Percentiles rank a stretch among this genome's conserved stretches.
Evolutionary conservation across 2,797 vertebrate species (phyloP).

Genomic region (Thalassophryne amazonica): DNA sequence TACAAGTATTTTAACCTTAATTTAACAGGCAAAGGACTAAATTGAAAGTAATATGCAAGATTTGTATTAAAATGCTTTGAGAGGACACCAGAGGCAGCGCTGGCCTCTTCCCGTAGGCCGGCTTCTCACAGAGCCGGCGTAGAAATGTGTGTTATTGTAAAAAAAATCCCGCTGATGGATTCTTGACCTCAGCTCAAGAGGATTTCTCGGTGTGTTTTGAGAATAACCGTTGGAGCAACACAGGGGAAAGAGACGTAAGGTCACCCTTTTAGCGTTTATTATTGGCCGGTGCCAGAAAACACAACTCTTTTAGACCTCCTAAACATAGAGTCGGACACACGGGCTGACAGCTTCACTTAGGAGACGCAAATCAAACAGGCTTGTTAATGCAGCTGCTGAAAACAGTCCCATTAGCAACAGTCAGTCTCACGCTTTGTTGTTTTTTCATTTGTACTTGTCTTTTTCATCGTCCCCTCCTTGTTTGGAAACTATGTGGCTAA

Average conservation of each 20-base stretch:
- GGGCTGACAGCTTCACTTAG: conserved; percentile 71
- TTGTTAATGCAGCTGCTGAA: conserved; percentile 79
- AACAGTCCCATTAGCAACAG: conserved; percentile 64
- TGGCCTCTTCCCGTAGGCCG: conserved; percentile 22
- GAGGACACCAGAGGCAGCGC: conserved; percentile 23
- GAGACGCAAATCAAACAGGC: conserved; percentile 67
- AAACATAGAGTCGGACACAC: conserved; percentile 72
- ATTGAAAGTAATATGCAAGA: conserved; percentile 37
- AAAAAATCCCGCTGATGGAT: conserved; percentile 60
- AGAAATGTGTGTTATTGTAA: conserved; percentile 69
- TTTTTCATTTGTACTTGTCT: conserved; percentile 62
- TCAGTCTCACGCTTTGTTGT: conserved; percentile 63
- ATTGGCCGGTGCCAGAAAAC: conserved; percentile 71
- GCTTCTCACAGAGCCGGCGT: conserved; percentile 58
- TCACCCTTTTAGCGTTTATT: conserved; percentile 71
- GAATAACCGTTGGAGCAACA: conserved; percentile 66
- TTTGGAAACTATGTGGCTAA: conserved; percentile 15
- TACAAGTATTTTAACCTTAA: conserved; percentile 63
- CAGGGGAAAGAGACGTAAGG: conserved; percentile 51
- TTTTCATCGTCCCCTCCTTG: conserved; percentile 50
- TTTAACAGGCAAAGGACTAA: conserved; percentile 40
- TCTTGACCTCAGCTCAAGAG: conserved; percentile 66
- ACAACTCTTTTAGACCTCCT: conserved; percentile 70
- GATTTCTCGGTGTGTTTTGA: conserved; percentile 70
- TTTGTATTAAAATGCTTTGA: conserved; percentile 44